These are phyloP conservation scores for Siderastrea siderea DNA, from an alignment of 92 coral and sea anemone species.

Conservation along the genomic window DNA sequence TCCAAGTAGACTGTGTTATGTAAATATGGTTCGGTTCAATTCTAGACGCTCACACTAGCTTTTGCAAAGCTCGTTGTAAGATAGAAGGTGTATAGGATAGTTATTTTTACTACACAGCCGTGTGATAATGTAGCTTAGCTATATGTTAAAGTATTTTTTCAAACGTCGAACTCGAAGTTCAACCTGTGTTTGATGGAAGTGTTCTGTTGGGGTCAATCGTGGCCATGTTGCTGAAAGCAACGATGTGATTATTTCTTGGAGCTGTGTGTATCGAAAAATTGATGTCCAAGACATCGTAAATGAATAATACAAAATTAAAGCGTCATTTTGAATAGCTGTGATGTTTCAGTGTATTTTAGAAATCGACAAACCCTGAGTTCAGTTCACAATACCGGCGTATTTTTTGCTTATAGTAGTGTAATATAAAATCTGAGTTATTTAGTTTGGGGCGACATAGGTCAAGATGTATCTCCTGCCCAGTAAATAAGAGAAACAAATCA, in stretches of 20 bases:
- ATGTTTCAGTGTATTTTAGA: neutral
- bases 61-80: constrained; percentile 48
- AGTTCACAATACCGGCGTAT: neutral
- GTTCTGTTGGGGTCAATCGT: constrained; percentile 3
- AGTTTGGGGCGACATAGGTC: constrained; percentile 55
- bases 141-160: constrained; percentile 47
- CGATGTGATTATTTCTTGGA: neutral
- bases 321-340: constrained; percentile 24
- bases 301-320: constrained; percentile 51
- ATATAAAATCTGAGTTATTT: constrained; percentile 45
- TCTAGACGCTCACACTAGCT: constrained; percentile 54
- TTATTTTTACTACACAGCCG: constrained; percentile 12
- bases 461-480: constrained; percentile 44
- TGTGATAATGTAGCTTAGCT: constrained; percentile 48
- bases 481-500: constrained; percentile 57
- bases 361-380: neutral
- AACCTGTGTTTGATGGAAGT: neutral
- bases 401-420: constrained; percentile 20
- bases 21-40: constrained; percentile 29
- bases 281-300: constrained; percentile 29
- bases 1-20: constrained; percentile 24
- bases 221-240: constrained; percentile 55
- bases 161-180: constrained; percentile 37
- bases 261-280: constrained; percentile 21
- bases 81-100: constrained; percentile 43